A percentile compares a stretch with the other conserved stretches of the same genome.
Evolutionary conservation across 2,113 vertebrate species (phyloP).

Genomic region (Oostethus manadensis): DNA sequence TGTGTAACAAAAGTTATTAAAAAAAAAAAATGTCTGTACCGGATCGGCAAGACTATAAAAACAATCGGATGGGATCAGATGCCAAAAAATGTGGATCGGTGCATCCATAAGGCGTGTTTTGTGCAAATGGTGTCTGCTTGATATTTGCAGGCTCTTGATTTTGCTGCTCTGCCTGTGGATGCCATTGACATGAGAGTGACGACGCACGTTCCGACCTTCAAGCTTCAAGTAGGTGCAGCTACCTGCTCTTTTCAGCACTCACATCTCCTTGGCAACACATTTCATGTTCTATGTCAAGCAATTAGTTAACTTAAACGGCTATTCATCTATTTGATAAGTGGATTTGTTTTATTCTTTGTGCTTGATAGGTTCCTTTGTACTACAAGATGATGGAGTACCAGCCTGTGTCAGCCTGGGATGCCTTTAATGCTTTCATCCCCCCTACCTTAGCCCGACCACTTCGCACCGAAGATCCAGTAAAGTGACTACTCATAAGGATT

Average conservation of each 20-base stretch:
- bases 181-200: constrained; percentile 64
- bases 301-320: background rate
- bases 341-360: constrained; percentile 1
- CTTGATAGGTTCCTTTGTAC: constrained; percentile 79
- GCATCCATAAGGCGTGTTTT: too few species aligned
- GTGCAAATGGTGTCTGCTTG: constrained; percentile 36
- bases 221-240: constrained; percentile 74
- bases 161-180: constrained; percentile 67
- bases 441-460: constrained; percentile 65
- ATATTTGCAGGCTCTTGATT: constrained; percentile 70
- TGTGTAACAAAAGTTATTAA: too few species aligned
- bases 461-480: constrained; percentile 78
- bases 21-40: too few species aligned
- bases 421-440: constrained; percentile 67
- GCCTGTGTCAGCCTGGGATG: constrained; percentile 64
- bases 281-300: background rate
- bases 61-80: too few species aligned
- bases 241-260: background rate
- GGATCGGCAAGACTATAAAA: too few species aligned
- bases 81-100: too few species aligned
- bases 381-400: constrained; percentile 78
- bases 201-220: constrained; percentile 69
- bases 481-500: background rate
- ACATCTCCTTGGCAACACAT: background rate
- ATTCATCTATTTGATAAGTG: background rate